Evolutionary conservation across 37 sponge, comb jelly and placozoan genomes (phyloP).

Genomic region (Spongilla lacustris): DNA sequence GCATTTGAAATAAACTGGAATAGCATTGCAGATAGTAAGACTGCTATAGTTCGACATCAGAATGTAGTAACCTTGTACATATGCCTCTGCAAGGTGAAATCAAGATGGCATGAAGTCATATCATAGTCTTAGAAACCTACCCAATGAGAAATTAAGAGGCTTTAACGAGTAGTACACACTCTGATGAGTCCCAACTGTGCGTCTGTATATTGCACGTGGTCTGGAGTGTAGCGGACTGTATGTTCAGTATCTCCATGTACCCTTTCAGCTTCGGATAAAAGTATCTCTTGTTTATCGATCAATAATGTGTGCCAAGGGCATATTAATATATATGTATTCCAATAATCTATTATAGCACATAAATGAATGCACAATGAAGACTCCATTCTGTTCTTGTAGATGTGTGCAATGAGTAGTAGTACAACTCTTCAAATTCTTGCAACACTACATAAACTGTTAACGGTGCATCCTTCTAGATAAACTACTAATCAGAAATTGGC

Average conservation of each 20-base stretch:
- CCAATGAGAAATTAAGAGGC: background rate
- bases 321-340: no score
- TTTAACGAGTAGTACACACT: background rate
- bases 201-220: background rate
- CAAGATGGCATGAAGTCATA: background rate
- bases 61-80: background rate
- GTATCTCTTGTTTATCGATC: no score
- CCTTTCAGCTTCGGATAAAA: background rate
- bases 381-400: no score
- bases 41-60: background rate
- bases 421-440: no score
- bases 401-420: no score
- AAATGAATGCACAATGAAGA: no score
- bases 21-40: background rate
- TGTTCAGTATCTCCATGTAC: background rate
- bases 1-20: background rate
- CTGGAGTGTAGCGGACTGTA: background rate
- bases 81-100: background rate
- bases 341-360: no score
- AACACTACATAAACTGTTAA: no score
- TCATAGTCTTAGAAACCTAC: background rate
- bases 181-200: background rate
- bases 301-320: no score
- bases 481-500: no score
- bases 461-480: no score